phyloP scores from a whole-genome alignment of 2,888 invertebrate genomes.

The Hemaris fuciformis region DNA sequence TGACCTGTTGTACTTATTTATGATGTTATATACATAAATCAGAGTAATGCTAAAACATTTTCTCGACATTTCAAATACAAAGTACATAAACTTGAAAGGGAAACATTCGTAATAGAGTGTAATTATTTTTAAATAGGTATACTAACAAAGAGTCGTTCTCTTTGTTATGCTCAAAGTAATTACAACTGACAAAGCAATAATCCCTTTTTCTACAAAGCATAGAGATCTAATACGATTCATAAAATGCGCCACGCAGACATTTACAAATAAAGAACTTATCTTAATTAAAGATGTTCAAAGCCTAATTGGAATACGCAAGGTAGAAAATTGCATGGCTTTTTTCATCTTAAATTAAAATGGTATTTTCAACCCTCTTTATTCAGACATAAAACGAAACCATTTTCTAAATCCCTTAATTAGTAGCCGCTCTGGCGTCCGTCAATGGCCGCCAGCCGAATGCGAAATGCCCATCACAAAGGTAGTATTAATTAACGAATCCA shows the following conservation, averaged over 20 bases:
- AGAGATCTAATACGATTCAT: neutral
- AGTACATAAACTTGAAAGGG: too few relatives aligned
- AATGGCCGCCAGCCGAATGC: conserved; percentile 38
- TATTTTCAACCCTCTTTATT: conserved; percentile 32
- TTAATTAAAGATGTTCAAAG: neutral
- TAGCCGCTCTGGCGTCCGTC: conserved; percentile 36
- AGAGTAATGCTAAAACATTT: too few relatives aligned
- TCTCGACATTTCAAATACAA: too few relatives aligned
- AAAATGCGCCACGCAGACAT: neutral
- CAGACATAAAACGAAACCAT: conserved; percentile 30
- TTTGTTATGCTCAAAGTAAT: neutral
- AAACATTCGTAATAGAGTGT: too few relatives aligned
- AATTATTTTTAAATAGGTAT: too few relatives aligned
- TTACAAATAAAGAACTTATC: neutral
- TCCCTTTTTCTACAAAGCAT: neutral
- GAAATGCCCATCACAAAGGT: conserved; percentile 49
- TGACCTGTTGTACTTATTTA: too few relatives aligned
- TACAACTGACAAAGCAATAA: neutral
- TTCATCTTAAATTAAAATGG: neutral
- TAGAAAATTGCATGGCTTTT: neutral
- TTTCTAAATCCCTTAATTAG: conserved; percentile 43
- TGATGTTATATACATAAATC: too few relatives aligned
- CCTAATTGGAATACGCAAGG: neutral
- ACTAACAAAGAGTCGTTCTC: neutral
- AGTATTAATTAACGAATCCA: conserved; percentile 57